phyloP scores from a whole-genome alignment of 2,113 vertebrate genomes.

The Bubo blakistoni region DNA sequence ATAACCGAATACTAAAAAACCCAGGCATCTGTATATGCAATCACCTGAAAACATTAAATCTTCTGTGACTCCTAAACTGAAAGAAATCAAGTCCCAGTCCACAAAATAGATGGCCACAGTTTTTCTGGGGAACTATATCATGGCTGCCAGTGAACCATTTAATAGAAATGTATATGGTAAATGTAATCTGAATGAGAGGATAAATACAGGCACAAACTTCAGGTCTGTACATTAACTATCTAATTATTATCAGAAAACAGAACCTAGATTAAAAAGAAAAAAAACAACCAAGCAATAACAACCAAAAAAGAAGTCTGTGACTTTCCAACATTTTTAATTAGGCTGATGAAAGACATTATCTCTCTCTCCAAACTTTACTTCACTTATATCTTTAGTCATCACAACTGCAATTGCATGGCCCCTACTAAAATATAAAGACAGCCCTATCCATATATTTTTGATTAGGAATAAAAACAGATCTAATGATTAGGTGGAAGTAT shows the following conservation, averaged over 20 bases:
- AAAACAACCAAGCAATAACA: background rate
- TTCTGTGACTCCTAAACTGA: background rate
- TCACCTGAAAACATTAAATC: background rate
- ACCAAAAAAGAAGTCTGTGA: background rate
- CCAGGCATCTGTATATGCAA: background rate
- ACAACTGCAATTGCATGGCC: background rate
- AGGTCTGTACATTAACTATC: background rate
- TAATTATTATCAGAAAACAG: background rate
- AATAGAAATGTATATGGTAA: background rate
- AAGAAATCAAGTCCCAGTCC: background rate
- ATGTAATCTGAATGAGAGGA: background rate
- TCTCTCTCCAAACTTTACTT: background rate
- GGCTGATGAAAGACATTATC: background rate
- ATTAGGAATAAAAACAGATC: background rate
- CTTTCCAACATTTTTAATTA: background rate
- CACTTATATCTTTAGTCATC: background rate
- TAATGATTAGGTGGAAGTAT: background rate
- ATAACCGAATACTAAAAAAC: background rate
- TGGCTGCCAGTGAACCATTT: background rate
- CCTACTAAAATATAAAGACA: background rate
- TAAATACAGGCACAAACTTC: background rate
- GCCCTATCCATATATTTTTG: background rate
- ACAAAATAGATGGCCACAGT: background rate
- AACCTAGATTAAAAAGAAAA: background rate
- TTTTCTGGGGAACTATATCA: background rate